Percentiles rank a stretch among this genome's conserved stretches.
Conservation (phyloP, 2,888 invertebrate genomes). For the Tetramorium bicarinatum region DNA sequence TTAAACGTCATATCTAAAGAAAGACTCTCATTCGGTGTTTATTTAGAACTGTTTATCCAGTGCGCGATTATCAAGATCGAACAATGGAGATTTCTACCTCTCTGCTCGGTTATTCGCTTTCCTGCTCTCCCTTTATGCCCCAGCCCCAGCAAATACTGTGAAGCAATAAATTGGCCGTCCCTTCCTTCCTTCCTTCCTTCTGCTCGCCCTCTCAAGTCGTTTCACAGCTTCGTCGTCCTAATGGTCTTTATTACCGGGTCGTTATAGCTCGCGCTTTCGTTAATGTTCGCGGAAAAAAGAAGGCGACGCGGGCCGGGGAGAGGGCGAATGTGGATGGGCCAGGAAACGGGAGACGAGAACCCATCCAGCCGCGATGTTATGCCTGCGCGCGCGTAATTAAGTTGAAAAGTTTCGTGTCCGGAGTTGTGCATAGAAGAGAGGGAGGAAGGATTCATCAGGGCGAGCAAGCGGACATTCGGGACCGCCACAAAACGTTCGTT, state of each 20-base stretch:
- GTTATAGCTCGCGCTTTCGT: slow-evolving; percentile 74
- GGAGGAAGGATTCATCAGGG: slow-evolving; percentile 36
- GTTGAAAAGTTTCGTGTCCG: slow-evolving; percentile 50
- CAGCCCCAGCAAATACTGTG: slow-evolving; percentile 53
- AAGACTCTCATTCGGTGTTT: neutral
- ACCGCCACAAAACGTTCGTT: slow-evolving; percentile 46
- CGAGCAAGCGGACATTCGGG: slow-evolving; percentile 45
- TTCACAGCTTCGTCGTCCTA: slow-evolving; percentile 54
- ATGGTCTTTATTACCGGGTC: slow-evolving; percentile 70
- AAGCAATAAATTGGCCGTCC: slow-evolving; percentile 69
- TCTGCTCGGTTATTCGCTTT: slow-evolving; percentile 35
- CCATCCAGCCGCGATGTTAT: slow-evolving; percentile 40
- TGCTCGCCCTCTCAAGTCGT: slow-evolving; percentile 39
- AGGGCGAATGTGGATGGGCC: slow-evolving; percentile 21
- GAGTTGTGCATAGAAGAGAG: slow-evolving; percentile 26
- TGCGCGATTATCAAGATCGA: neutral
- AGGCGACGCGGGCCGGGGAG: neutral
- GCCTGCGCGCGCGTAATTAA: slow-evolving; percentile 62
- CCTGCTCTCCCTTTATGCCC: slow-evolving; percentile 43
- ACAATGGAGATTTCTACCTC: slow-evolving; percentile 34
- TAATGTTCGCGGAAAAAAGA: slow-evolving; percentile 63
- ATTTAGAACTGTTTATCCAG: slow-evolving; percentile 9
- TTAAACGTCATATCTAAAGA: slow-evolving; percentile 4
- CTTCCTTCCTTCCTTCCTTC: slow-evolving; percentile 17
- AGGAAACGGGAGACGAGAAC: slow-evolving; percentile 31